phyloP scores from a whole-genome alignment of 2,113 vertebrate genomes.

The Aleadryas rufinucha region DNA sequence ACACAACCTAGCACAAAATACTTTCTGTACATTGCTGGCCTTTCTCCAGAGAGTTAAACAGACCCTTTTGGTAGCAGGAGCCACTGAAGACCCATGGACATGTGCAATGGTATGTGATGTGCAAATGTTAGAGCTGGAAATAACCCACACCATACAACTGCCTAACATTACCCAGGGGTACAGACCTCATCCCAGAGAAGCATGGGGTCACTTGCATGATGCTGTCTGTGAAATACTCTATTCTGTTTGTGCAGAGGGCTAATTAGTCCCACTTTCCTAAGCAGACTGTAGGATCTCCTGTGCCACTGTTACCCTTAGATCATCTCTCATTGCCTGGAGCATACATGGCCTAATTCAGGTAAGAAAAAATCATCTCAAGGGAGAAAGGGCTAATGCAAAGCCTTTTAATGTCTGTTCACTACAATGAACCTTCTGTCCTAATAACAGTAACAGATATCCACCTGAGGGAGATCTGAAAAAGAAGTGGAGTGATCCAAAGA shows the following conservation, averaged over 20 bases:
- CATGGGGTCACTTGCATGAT: not conserved
- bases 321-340: conserved; percentile 7
- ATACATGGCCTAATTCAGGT: not conserved
- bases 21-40: not conserved
- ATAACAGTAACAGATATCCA: not conserved
- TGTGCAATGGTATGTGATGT: not conserved
- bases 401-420: not conserved
- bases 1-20: not conserved
- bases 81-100: not conserved
- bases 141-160: not conserved
- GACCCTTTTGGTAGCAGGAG: not conserved
- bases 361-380: not conserved
- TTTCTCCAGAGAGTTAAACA: not conserved
- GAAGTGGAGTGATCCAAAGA: not conserved
- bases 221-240: not conserved
- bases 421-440: not conserved
- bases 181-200: not conserved
- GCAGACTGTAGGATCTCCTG: not conserved
- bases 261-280: not conserved
- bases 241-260: not conserved
- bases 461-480: not conserved
- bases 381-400: not conserved
- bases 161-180: not conserved
- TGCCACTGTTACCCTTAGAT: not conserved
- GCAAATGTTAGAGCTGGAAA: not conserved